These are phyloP conservation scores for Cyprinella venusta DNA, from an alignment of 2,797 vertebrate genomes.

Conservation along the genomic window DNA sequence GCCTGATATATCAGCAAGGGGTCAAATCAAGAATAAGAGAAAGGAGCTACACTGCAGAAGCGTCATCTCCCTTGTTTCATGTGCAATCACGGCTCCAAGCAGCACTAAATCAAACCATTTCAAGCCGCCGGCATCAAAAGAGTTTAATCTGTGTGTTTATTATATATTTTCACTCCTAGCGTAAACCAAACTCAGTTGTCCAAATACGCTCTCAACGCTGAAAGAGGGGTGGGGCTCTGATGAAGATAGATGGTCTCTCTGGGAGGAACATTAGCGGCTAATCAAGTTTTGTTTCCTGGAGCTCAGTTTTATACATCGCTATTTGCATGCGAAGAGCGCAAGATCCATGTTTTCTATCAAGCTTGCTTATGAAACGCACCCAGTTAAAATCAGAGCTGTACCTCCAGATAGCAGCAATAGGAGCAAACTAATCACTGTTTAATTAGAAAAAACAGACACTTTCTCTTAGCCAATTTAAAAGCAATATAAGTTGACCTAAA, in stretches of 20 bases:
- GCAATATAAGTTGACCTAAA: neutral
- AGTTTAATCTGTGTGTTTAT: constrained; percentile 79
- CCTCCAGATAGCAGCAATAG: neutral
- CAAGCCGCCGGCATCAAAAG: constrained; percentile 69
- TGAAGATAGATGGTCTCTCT: constrained; percentile 75
- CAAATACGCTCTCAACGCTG: constrained; percentile 76
- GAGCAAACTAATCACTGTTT: neutral
- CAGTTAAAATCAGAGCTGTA: constrained; percentile 11
- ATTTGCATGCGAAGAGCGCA: constrained; percentile 57
- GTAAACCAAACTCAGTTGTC: constrained; percentile 78
- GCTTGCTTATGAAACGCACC: constrained; percentile 36
- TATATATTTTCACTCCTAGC: constrained; percentile 80
- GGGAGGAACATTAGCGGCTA: constrained; percentile 73
- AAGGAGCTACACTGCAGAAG: constrained; percentile 24
- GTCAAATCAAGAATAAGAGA: constrained; percentile 50
- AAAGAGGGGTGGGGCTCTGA: constrained; percentile 66
- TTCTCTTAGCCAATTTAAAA: neutral
- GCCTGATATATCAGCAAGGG: constrained; percentile 24
- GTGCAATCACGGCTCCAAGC: constrained; percentile 63
- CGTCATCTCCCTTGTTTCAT: constrained; percentile 61
- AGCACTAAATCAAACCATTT: constrained; percentile 64
- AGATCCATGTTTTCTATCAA: constrained; percentile 42
- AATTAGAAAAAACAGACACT: neutral
- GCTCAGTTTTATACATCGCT: constrained; percentile 64
- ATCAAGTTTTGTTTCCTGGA: constrained; percentile 76